Base-by-base conservation (phyloP, 2,888 invertebrate species). In the Ophion ellenae region DNA sequence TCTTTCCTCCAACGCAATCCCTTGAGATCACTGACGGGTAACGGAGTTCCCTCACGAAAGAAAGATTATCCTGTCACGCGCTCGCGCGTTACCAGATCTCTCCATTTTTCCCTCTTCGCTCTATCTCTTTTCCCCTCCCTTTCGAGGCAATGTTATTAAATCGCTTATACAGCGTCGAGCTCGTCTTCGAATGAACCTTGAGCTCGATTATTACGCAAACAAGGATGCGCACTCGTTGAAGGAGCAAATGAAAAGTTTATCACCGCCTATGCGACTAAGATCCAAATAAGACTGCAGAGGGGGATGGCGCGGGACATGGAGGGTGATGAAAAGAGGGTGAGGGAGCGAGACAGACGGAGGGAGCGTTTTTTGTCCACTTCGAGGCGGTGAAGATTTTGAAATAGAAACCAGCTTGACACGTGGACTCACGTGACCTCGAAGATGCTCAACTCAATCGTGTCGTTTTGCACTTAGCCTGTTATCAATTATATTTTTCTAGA, bases 21-120 rank as follows among this genome's bases (percentile, higher is more conserved):
- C 86, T 77, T 40, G 77, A 47, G 77, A 78, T 47, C 10, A 14
- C 53, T 64, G 47, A 74, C 63, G 63, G 75, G 40, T 53, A 59
- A 57, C 24, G 76, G 63, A n/a, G 57, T 45, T 77, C 47, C 45
- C 69, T 57, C 17, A 32, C 28, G 45, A 47, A 74, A 69, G 69
- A 74, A 73, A 77, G 77, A 86, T 83, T 81, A 74, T 81, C 70
- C 81, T 81, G 86, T 86, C 86, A 83, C 76, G 80, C 83, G 73
- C 59, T 32, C 59, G 70, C 78, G 66, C 75, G 61, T 84, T 71
- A 76, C 66, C 61, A 67, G 61, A 20, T 67, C 14, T 57, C 24
- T 57, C 67, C 20, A 11, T 17, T 36, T 28, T 9, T 77, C 14
- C 20, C 14, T n/a, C 28, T 10, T 11, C 40, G 17, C 53, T 24